Percentiles rank a stretch among this genome's conserved stretches.
phyloP scores from a whole-genome alignment of 1,140 invertebrate species.

The Rhizoglyphus robini region DNA sequence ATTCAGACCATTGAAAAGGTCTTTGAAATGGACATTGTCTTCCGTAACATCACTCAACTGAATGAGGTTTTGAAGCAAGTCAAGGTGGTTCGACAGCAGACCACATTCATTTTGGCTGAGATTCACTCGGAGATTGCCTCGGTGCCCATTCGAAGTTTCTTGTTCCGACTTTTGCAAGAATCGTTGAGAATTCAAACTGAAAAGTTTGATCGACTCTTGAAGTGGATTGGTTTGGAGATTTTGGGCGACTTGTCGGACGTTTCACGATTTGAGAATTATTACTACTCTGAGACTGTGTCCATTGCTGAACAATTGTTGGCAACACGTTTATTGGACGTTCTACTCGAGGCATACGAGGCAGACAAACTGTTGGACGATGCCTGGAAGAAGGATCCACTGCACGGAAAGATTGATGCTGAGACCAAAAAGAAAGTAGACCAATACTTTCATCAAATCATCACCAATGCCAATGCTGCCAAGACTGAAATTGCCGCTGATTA shows the following conservation, averaged over 20 bases:
- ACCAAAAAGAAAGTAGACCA: neutral
- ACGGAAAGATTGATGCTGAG: neutral
- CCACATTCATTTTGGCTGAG: neutral
- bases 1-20: neutral
- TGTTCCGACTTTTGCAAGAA: neutral
- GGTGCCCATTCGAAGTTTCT: neutral
- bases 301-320: neutral
- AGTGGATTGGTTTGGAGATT: neutral
- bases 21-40: neutral
- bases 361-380: neutral
- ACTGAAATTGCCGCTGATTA: neutral
- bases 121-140: neutral
- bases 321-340: neutral
- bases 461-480: neutral
- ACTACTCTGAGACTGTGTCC: neutral
- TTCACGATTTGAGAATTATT: neutral
- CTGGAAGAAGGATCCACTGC: neutral
- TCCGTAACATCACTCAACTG: neutral
- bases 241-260: neutral
- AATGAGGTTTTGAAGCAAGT: neutral
- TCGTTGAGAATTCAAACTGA: neutral
- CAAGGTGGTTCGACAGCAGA: neutral
- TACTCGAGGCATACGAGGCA: neutral
- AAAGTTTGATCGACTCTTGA: neutral
- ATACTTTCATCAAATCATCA: neutral